phyloP scores from a whole-genome alignment of 2,888 invertebrate species.

The Fragum whitleyi region DNA sequence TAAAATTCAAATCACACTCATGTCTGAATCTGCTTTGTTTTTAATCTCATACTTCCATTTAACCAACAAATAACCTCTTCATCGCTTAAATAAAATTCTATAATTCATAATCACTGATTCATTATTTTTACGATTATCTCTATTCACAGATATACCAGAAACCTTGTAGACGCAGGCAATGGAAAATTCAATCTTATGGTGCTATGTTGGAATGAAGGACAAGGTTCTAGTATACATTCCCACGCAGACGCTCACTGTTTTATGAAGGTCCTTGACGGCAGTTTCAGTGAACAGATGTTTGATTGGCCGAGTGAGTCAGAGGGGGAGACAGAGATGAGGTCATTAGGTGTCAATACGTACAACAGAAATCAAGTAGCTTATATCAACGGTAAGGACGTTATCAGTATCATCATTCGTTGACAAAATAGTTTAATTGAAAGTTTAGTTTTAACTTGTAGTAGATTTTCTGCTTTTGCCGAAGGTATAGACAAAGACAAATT shows the following conservation, averaged over 20 bases:
- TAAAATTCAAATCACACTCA: too few relatives aligned
- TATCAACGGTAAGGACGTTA: slow-evolving; percentile 92
- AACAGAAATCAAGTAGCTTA: slow-evolving; percentile 94
- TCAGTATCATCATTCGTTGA: not conserved
- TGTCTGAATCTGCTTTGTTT: too few relatives aligned
- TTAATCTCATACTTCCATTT: too few relatives aligned
- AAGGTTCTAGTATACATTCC: slow-evolving; percentile 97
- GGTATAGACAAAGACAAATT: too few relatives aligned
- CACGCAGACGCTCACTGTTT: slow-evolving; percentile 98
- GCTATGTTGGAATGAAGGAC: slow-evolving; percentile 99
- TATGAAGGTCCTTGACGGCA: slow-evolving; percentile 93
- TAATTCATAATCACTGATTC: too few relatives aligned
- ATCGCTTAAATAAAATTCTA: too few relatives aligned
- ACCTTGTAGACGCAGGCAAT: slow-evolving; percentile 97
- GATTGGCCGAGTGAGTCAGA: slow-evolving; percentile 90
- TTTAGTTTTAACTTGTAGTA: not conserved
- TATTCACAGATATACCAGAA: slow-evolving; percentile 98
- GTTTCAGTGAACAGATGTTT: slow-evolving; percentile 91
- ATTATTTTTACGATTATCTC: too few relatives aligned
- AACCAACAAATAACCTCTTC: too few relatives aligned
- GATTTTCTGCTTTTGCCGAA: not conserved
- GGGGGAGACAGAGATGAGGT: slow-evolving; percentile 87
- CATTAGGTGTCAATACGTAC: slow-evolving; percentile 89
- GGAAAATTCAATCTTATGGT: slow-evolving; percentile 99
- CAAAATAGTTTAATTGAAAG: not conserved